These are phyloP conservation scores for Onthophagus taurus DNA, from an alignment of 1,140 invertebrate genomes.

Conservation along the genomic window DNA sequence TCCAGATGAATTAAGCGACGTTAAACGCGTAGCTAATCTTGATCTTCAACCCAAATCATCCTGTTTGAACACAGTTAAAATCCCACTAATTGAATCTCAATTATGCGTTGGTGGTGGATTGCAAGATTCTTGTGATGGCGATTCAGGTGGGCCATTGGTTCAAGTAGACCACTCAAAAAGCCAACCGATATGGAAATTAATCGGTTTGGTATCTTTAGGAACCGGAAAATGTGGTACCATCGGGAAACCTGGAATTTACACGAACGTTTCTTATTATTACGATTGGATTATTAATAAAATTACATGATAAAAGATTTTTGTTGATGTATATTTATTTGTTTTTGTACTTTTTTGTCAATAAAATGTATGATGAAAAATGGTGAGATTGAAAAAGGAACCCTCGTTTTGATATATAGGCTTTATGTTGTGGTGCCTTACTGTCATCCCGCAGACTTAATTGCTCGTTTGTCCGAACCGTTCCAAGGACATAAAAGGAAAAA, in stretches of 20 bases:
- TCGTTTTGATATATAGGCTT: no score
- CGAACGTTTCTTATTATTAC: slow-evolving; percentile 44
- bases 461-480: no score
- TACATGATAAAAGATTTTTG: no score
- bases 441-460: no score
- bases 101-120: slow-evolving; percentile 38
- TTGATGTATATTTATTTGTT: no score
- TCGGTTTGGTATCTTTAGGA: slow-evolving; percentile 50
- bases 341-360: no score
- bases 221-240: slow-evolving; percentile 31
- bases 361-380: no score
- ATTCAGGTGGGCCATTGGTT: slow-evolving; percentile 52
- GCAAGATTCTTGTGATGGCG: slow-evolving; percentile 44
- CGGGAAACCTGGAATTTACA: slow-evolving; percentile 48
- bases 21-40: not conserved
- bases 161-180: slow-evolving; percentile 25
- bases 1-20: not conserved
- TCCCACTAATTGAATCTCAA: slow-evolving; percentile 21
- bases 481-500: no score
- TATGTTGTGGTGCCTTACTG: no score
- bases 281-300: no score
- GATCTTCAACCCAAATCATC: not conserved
- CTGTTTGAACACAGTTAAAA: slow-evolving; percentile 2
- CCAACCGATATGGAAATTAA: slow-evolving; percentile 23
- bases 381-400: no score